Evolutionary conservation across 2,888 invertebrate genomes (phyloP), one percentile per base, ranked within the genome.

Genomic region (Zaprionus obscuricornis): DNA sequence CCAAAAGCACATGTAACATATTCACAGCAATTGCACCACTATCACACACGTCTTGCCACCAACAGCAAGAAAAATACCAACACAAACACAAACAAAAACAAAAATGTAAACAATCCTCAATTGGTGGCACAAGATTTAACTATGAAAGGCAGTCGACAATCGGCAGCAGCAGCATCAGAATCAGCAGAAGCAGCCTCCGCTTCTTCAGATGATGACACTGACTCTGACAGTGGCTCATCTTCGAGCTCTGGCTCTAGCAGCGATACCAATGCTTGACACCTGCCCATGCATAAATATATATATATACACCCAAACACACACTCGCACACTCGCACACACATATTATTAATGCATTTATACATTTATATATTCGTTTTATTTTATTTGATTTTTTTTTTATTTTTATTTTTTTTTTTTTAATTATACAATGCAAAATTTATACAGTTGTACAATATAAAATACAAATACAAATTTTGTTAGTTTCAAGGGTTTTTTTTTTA

Each of bases 91-190:
- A 37, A n/a, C 10, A 43, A 10, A 10, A 43, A 2, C 26, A 40
- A 20, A 13, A 42, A 43, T 43, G 17, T n/a, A n/a, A n/a, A n/a
- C n/a, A n/a, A n/a, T n/a, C n/a, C n/a, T n/a, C 81, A 81, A 74
- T 11, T 40, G 62, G 66, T 70, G 74, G 66, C 83, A 36, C 66
- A 85, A 76, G 78, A 87, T 73, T 52, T 87, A 49, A 73, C 73
- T 55, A 68, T 66, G 33, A 85, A 74, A 50, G 37, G 4, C 8
- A 46, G 47, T 18, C 50, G 34, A 17, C 3, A 54, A 33, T 16
- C n/a, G n/a, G n/a, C 31, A 24, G 20, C 43, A 22, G 36, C 39
- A 63, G n/a, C n/a, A n/a, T n/a, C n/a, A n/a, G n/a, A n/a, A n/a
- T n/a, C n/a, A 16, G 13, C 1, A 24, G 22, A 18, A n/a, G 7